phyloP scores from a whole-genome alignment of 2,113 vertebrate genomes.

The Gymnarchus niloticus region DNA sequence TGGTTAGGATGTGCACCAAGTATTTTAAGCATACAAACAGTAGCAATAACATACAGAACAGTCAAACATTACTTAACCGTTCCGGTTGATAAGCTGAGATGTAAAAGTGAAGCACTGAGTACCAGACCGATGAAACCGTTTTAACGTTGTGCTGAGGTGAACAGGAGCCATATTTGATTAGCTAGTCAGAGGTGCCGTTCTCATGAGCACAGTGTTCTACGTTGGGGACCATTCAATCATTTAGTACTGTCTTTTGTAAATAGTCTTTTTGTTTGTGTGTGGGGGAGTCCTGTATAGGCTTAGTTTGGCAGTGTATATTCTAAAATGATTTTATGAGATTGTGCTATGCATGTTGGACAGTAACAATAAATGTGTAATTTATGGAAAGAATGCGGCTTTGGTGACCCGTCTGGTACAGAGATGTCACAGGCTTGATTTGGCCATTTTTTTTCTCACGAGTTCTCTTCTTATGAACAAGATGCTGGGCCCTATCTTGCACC shows the following conservation, averaged over 20 bases:
- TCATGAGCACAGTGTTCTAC: not conserved
- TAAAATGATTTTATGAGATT: conserved; percentile 27
- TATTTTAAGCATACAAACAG: conserved; percentile 12
- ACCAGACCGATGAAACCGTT: not conserved
- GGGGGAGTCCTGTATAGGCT: conserved; percentile 4
- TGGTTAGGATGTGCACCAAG: not conserved
- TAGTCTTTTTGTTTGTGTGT: conserved; percentile 9
- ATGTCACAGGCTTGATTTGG: not conserved
- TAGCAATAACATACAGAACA: conserved; percentile 25
- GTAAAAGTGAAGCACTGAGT: conserved; percentile 15
- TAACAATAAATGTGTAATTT: conserved; percentile 31
- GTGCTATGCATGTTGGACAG: conserved; percentile 24
- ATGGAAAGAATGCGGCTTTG: not conserved
- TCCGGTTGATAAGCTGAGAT: too few relatives aligned
- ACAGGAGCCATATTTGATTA: not conserved
- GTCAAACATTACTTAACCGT: not conserved
- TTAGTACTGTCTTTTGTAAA: conserved; percentile 23
- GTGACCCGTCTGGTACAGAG: too few relatives aligned
- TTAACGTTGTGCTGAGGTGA: not conserved
- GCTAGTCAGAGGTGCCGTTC: not conserved
- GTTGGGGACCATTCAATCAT: not conserved
- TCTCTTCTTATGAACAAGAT: too few relatives aligned
- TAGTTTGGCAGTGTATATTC: conserved; percentile 18
- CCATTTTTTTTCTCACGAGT: not conserved
- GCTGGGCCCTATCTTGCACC: too few relatives aligned